Evolutionary conservation across 2,113 vertebrate species (phyloP).

Genomic region (Callospermophilus lateralis): DNA sequence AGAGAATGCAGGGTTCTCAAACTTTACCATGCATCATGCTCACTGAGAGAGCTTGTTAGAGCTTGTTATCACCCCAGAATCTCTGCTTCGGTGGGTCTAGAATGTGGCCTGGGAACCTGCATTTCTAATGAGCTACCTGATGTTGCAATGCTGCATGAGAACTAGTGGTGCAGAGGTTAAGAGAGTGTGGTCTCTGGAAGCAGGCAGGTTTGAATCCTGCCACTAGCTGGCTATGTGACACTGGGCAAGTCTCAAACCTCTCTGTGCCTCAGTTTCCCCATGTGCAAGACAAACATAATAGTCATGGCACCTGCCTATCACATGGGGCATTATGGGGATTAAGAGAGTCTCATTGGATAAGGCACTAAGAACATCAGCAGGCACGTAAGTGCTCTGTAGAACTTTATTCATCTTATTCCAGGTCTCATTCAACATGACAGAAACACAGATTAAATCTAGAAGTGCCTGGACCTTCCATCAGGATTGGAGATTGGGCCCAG

Average conservation of each 20-base stretch:
- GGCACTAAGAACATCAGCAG: not conserved
- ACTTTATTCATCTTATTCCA: not conserved
- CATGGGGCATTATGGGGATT: not conserved
- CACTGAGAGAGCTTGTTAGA: not conserved
- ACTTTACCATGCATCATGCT: accelerated
- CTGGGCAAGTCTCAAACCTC: not conserved
- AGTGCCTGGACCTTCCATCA: not conserved
- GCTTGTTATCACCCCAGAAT: not conserved
- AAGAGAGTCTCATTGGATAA: not conserved
- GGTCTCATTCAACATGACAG: not conserved
- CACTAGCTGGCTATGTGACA: not conserved
- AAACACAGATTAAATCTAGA: not conserved
- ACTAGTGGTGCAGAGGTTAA: not conserved
- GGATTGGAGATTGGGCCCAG: not conserved
- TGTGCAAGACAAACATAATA: not conserved
- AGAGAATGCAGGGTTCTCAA: not conserved
- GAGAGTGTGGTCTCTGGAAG: not conserved
- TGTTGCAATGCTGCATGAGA: not conserved
- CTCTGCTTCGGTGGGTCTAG: not conserved
- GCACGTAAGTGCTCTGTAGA: not conserved
- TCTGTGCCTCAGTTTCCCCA: not conserved
- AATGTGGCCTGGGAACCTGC: not conserved
- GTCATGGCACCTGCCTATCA: not conserved
- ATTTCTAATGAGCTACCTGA: not conserved
- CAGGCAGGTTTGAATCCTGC: not conserved